Evolutionary conservation across 64 coral and sea anemone species (phyloP).

Genomic region (Orbicella faveolata): DNA sequence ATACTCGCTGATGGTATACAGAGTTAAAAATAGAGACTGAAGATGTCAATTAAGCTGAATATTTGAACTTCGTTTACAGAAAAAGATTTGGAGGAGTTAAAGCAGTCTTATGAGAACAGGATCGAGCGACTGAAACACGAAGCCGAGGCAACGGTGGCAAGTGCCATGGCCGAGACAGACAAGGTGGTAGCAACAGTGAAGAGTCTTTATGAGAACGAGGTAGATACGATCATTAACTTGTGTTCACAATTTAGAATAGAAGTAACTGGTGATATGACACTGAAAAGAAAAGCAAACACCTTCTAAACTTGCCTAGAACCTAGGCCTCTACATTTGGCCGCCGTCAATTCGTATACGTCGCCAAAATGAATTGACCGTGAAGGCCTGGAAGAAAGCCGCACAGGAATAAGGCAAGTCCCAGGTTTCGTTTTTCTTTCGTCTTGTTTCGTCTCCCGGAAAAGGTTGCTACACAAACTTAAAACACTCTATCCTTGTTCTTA

Average conservation of each 20-base stretch:
- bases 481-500: too few species aligned
- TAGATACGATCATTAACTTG: not conserved
- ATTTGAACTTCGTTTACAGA: constrained; percentile 29
- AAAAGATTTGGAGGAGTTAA: constrained; percentile 79
- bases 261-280: not conserved
- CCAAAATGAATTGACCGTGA: too few species aligned
- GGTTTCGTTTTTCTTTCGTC: too few species aligned
- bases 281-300: too few species aligned
- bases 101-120: constrained; percentile 59
- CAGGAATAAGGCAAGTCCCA: too few species aligned
- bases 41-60: not conserved
- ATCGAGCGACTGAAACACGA: constrained; percentile 56
- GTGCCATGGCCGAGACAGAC: constrained; percentile 54
- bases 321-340: too few species aligned
- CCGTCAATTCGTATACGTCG: too few species aligned
- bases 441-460: too few species aligned
- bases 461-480: too few species aligned
- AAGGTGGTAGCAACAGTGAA: constrained; percentile 51
- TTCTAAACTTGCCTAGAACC: too few species aligned
- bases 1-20: too few species aligned
- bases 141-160: constrained; percentile 47
- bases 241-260: not conserved
- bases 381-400: too few species aligned
- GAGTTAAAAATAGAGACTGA: not conserved
- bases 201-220: constrained; percentile 71